Percentiles rank a stretch among this genome's conserved stretches.
These are phyloP conservation scores for Aphelenchoides bicaudatus DNA, from an alignment of 2,888 invertebrate genomes.

Conservation along the genomic window DNA sequence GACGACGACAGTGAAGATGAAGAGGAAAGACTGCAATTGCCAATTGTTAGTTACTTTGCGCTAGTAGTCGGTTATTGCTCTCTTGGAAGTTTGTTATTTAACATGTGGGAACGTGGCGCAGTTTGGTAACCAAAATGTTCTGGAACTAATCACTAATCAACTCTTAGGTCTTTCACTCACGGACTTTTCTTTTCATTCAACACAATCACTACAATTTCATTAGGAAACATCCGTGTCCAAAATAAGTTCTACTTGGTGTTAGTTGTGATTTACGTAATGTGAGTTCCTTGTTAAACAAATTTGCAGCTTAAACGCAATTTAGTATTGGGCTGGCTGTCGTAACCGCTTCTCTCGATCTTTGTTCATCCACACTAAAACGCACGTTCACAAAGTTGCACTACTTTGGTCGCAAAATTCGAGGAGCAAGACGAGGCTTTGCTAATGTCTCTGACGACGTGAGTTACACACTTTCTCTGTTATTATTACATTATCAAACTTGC, in stretches of 20 bases:
- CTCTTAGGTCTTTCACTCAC: conserved; percentile 59
- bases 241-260: conserved; percentile 55
- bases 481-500: neutral
- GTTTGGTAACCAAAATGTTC: conserved; percentile 43
- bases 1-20: conserved; percentile 45
- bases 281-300: too few species aligned
- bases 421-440: conserved; percentile 56
- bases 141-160: neutral
- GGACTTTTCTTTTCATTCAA: conserved; percentile 61
- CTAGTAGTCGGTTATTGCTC: conserved; percentile 60
- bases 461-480: neutral
- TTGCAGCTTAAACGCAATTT: too few species aligned
- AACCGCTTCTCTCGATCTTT: conserved; percentile 60
- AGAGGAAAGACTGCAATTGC: conserved; percentile 51
- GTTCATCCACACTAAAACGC: conserved; percentile 59
- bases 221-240: conserved; percentile 59
- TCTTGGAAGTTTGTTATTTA: conserved; percentile 56
- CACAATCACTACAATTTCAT: conserved; percentile 61
- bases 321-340: conserved; percentile 60
- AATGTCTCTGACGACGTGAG: conserved; percentile 59
- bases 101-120: conserved; percentile 56
- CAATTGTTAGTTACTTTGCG: conserved; percentile 60
- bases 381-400: conserved; percentile 61
- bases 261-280: conserved; percentile 60
- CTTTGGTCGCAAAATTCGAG: conserved; percentile 56